Base-by-base conservation (phyloP, 1,140 invertebrate species). In the Cotesia vestalis region DNA sequence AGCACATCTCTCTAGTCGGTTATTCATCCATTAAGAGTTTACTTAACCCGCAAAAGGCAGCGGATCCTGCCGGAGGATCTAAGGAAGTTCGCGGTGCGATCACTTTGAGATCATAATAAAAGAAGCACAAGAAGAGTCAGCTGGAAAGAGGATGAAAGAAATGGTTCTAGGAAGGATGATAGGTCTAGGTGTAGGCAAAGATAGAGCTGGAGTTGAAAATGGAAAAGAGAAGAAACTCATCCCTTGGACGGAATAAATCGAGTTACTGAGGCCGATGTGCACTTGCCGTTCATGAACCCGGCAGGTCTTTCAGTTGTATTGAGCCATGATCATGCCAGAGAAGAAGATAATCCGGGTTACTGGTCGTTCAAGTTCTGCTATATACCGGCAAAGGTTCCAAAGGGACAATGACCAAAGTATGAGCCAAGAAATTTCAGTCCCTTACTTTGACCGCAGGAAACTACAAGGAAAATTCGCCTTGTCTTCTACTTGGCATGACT, bases 71-170 rank as follows among this genome's bases (percentile, higher is more conserved):
- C 27, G 64, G 53, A 51, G 46, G 61, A 27, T 53, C 34, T 17
- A n/a, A 53, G 53, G 55, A 51, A 55, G 38, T 53, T 38, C 35
- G 6, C 72, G 80, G 81, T 81, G 80, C 83, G 78, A 84, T 84
- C 84, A 77, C 82, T 84, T 84, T 84, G 82, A 82, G 80, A 77
- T 75, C 75, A 67, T 80, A 83, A 85, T 85, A 84, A 84, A 83
- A 78, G 77, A 74, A 79, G 81, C 11, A 46, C 40, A 5, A 46
- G 11, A 46, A 6, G 6, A 46, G 8, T 6, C 6, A 46, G 40
- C 8, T 46, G 40, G 5, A 46, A 11, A 46, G 40, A 46, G 40
- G 11, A 57, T 6, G 20, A 5, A 61, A 61, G 59, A 61, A 34
- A 27, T 27, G 59, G 27, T 27, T 27, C 0, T 27, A 27, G 27